These are phyloP conservation scores for Phaenicophaeus curvirostris DNA, from an alignment of 2,797 vertebrate species.

Conservation along the genomic window DNA sequence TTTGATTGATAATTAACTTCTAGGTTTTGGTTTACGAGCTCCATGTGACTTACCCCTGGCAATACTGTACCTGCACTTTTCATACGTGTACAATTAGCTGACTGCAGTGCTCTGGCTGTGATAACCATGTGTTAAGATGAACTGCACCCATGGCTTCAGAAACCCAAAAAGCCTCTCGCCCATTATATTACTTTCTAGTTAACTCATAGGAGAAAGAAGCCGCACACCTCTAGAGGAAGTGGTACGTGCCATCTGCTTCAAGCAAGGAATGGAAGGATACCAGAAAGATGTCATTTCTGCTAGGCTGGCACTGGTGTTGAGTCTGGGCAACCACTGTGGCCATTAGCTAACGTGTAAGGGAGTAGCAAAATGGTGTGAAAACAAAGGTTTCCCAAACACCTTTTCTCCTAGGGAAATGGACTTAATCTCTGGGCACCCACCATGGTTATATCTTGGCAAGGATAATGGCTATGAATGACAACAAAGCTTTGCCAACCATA, in stretches of 20 bases:
- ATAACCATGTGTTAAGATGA: not conserved
- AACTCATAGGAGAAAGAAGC: not conserved
- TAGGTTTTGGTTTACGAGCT: constrained; percentile 5
- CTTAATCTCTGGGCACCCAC: not conserved
- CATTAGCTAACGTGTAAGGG: not conserved
- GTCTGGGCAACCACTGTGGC: not conserved
- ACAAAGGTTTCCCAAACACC: not conserved
- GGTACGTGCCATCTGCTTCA: fast-evolving
- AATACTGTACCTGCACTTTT: not conserved
- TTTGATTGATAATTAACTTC: constrained; percentile 51
- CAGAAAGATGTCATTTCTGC: not conserved
- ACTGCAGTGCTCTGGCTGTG: fast-evolving
- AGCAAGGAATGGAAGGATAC: not conserved
- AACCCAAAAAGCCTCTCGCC: not conserved
- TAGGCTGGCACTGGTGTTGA: fast-evolving
- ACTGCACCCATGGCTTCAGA: not conserved
- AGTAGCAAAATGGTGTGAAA: not conserved
- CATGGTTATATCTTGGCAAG: not conserved
- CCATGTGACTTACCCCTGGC: not conserved
- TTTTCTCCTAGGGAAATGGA: not conserved
- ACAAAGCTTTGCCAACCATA: not conserved
- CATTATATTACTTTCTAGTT: not conserved
- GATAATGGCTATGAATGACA: not conserved
- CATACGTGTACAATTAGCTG: not conserved
- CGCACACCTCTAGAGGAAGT: fast-evolving